Conservation (phyloP, 2,888 invertebrate species). For the Nasonovia ribisnigri region DNA sequence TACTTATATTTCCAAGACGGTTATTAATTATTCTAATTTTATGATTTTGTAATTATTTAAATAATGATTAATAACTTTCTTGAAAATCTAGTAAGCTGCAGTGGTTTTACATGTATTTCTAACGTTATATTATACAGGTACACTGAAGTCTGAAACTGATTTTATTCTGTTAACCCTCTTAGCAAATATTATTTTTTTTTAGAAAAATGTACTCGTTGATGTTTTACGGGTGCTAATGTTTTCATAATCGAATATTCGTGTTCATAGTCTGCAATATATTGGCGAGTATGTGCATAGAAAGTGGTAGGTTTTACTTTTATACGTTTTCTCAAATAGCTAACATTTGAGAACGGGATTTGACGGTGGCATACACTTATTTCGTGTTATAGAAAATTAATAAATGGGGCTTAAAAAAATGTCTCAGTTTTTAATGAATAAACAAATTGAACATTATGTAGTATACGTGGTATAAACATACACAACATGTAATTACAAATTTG, state of each 20-base stretch:
- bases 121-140: background rate
- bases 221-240: background rate
- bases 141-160: background rate
- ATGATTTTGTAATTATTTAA: background rate
- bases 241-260: background rate
- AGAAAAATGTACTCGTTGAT: background rate
- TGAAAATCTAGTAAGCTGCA: background rate
- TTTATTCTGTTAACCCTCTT: background rate
- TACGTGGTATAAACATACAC: background rate
- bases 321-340: background rate
- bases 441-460: background rate
- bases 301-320: background rate
- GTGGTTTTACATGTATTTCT: background rate
- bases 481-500: background rate
- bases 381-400: background rate
- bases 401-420: background rate
- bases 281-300: background rate
- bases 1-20: background rate
- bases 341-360: background rate
- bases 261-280: background rate
- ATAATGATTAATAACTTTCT: background rate
- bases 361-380: background rate
- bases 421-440: background rate
- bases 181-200: background rate
- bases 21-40: slow-evolving; percentile 3